phyloP scores from a whole-genome alignment of 2,888 invertebrate species.

The Andrena trimmerana region DNA sequence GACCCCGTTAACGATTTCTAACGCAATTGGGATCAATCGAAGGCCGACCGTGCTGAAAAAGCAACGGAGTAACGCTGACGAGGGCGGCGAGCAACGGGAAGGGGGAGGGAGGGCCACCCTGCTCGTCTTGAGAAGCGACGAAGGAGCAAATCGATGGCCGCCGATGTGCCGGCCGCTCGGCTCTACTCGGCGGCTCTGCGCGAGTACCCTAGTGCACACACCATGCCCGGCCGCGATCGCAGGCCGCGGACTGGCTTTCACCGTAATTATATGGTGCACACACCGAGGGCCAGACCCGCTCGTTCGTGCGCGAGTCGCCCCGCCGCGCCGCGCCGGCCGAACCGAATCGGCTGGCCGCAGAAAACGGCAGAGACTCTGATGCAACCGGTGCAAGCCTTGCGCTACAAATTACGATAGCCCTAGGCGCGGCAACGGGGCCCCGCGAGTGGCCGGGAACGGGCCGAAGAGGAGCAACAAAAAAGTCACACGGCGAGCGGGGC shows the following conservation, averaged over 20 bases:
- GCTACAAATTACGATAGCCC: conserved; percentile 73
- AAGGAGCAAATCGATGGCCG: conserved; percentile 51
- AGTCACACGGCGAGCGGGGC: conserved; percentile 12
- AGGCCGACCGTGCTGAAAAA: conserved; percentile 34
- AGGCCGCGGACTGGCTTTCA: conserved; percentile 76
- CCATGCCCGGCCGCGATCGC: conserved; percentile 32
- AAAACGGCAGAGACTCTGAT: conserved; percentile 69
- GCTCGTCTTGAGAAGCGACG: conserved; percentile 23
- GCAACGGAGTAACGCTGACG: conserved; percentile 51
- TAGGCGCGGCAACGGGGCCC: conserved; percentile 20
- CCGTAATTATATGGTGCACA: conserved; percentile 78
- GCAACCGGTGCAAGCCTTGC: conserved; percentile 78
- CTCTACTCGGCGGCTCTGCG: conserved; percentile 34
- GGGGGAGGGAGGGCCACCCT: conserved; percentile 27
- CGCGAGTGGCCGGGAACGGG: neutral
- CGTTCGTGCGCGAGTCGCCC: conserved; percentile 1
- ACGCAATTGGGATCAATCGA: conserved; percentile 69
- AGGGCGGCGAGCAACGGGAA: conserved; percentile 6
- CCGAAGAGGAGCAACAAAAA: conserved; percentile 32
- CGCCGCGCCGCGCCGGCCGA: neutral
- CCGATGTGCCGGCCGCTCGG: conserved; percentile 60
- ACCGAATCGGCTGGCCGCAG: conserved; percentile 57
- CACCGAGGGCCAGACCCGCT: conserved; percentile 37
- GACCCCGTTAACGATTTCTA: conserved; percentile 56
- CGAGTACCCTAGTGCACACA: conserved; percentile 9